Conservation (phyloP, 1,140 invertebrate species). For the Saccostrea cuccullata region DNA sequence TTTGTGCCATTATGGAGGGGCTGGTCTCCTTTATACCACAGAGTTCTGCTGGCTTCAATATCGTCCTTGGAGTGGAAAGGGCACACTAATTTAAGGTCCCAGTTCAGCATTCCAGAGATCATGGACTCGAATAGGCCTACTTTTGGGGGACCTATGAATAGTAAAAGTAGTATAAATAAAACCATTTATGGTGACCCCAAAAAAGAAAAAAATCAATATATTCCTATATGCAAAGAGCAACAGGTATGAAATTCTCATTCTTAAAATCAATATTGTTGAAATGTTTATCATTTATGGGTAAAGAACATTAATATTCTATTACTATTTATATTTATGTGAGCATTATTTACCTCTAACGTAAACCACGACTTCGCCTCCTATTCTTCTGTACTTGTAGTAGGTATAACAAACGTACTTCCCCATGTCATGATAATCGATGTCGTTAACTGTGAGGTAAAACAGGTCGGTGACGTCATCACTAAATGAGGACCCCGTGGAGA, state of each 20-base stretch:
- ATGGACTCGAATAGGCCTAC: not conserved
- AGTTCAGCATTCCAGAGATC: slow-evolving; percentile 26
- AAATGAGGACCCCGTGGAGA: not conserved
- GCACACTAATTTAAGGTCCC: not conserved
- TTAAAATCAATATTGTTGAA: not conserved
- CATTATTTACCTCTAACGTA: not conserved
- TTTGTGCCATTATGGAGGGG: not conserved
- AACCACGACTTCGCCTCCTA: not conserved
- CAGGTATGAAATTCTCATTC: not conserved
- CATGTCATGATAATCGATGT: slow-evolving; percentile 10
- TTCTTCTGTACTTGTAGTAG: not conserved
- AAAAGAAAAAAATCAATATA: not conserved
- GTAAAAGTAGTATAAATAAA: not conserved
- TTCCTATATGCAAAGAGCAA: not conserved
- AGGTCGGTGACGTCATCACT: slow-evolving; percentile 26
- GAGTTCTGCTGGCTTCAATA: not conserved
- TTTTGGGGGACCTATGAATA: not conserved
- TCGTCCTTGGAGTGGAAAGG: slow-evolving; percentile 10
- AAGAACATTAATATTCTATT: not conserved
- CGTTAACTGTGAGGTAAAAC: slow-evolving; percentile 10
- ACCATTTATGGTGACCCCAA: not conserved
- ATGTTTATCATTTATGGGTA: not conserved
- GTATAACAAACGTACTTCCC: slow-evolving; percentile 23
- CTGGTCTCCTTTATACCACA: not conserved
- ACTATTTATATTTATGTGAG: not conserved